phyloP scores from a whole-genome alignment of 2,888 invertebrate species.

The Eurytoma adleriae region DNA sequence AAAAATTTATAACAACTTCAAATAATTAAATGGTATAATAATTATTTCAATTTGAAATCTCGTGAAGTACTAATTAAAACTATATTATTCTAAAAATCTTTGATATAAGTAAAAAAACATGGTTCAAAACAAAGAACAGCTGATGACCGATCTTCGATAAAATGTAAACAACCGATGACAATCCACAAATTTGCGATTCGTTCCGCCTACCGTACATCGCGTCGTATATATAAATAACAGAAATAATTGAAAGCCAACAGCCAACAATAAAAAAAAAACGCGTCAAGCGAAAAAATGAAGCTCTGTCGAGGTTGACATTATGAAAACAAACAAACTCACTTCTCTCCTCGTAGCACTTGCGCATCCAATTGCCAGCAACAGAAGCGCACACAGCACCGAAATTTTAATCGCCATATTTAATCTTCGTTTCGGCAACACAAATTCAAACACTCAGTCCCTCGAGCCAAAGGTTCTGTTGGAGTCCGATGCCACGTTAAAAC shows the following conservation, averaged over 20 bases:
- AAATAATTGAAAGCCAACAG: neutral
- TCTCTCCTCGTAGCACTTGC: constrained; percentile 12
- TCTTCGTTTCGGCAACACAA: neutral
- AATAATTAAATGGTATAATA: neutral
- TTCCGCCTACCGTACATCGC: too few species aligned
- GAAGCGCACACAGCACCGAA: neutral
- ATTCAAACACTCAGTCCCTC: neutral
- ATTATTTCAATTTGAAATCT: neutral
- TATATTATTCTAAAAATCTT: too few species aligned
- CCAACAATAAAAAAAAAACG: neutral
- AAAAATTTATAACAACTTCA: neutral
- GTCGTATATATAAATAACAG: too few species aligned
- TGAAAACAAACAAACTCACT: constrained; percentile 40
- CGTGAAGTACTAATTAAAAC: too few species aligned
- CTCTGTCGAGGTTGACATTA: neutral
- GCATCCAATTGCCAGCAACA: neutral
- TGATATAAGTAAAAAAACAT: too few species aligned
- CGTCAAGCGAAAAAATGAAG: too few species aligned
- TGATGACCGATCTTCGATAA: too few species aligned
- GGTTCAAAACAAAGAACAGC: too few species aligned
- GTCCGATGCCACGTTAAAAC: neutral
- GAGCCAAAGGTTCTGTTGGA: neutral
- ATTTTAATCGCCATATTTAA: neutral
- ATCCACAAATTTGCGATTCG: too few species aligned
- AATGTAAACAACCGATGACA: too few species aligned